Percentiles rank a stretch among this genome's conserved stretches.
Evolutionary conservation across 2,888 invertebrate species (phyloP).

Genomic region (Napeogenes sylphis): DNA sequence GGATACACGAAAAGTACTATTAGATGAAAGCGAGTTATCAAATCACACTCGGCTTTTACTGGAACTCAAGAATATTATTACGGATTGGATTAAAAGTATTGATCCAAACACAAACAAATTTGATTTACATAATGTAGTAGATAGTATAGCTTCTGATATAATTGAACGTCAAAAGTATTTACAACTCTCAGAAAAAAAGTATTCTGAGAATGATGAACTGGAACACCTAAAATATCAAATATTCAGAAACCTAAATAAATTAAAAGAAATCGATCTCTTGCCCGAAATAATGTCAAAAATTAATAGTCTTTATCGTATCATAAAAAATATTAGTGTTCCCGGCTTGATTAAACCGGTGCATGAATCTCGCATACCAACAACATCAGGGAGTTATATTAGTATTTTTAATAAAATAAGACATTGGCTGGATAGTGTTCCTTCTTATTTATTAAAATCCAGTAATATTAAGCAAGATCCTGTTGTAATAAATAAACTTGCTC

Average conservation of each 20-base stretch:
- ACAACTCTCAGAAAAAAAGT: constrained; percentile 17
- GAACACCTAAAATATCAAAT: constrained; percentile 27
- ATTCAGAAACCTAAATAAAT: constrained; percentile 21
- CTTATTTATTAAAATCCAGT: neutral
- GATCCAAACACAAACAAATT: neutral
- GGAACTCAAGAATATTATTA: constrained; percentile 12
- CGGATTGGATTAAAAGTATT: constrained; percentile 18
- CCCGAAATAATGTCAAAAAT: constrained; percentile 16
- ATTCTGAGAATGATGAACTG: constrained; percentile 17
- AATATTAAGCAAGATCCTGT: constrained; percentile 7
- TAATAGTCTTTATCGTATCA: constrained; percentile 9
- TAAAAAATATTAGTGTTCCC: constrained; percentile 5
- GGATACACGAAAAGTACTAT: neutral
- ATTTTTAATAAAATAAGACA: constrained; percentile 9
- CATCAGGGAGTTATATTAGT: neutral
- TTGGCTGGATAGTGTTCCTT: constrained; percentile 16
- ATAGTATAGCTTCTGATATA: constrained; percentile 18
- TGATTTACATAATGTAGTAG: constrained; percentile 18
- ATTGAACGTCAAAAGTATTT: constrained; percentile 26
- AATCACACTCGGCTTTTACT: constrained; percentile 12
- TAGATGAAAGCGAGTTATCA: neutral
- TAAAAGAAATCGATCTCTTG: constrained; percentile 12
- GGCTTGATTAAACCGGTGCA: neutral
- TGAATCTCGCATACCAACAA: neutral
- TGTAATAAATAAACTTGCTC: constrained; percentile 13